A percentile compares a stretch with the other conserved stretches of the same genome.
Conservation (phyloP, 1,140 invertebrate genomes). For the Cyclina sinensis region DNA sequence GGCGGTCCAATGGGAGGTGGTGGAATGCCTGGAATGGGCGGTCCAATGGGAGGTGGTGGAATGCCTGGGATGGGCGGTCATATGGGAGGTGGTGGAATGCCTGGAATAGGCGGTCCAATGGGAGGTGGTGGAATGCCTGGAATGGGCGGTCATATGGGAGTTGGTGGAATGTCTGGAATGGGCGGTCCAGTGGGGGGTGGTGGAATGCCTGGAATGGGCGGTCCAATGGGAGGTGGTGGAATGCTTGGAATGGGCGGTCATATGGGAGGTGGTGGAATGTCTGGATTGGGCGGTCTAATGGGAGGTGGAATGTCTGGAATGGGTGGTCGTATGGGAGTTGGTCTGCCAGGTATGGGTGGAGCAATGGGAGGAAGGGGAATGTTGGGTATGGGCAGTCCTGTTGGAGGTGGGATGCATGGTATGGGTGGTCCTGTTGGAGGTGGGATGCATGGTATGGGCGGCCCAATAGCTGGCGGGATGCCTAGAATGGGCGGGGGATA, state of each 20-base stretch:
- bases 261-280: background rate
- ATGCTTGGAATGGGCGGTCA: background rate
- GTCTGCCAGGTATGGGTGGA: background rate
- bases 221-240: background rate
- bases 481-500: background rate
- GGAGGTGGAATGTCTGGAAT: background rate
- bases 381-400: constrained; percentile 6
- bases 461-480: background rate
- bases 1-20: background rate
- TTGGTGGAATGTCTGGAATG: too few species aligned
- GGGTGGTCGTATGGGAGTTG: background rate
- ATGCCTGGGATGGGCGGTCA: background rate
- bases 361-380: background rate
- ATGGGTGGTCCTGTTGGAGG: background rate
- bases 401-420: background rate
- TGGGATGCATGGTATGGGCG: background rate
- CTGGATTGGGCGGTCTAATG: background rate
- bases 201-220: background rate
- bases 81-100: background rate
- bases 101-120: constrained; percentile 1
- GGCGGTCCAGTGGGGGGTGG: background rate
- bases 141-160: background rate
- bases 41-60: background rate
- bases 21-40: constrained; percentile 15
- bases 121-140: background rate